Percentiles rank a stretch among this genome's conserved stretches.
These are phyloP conservation scores for Salmo trutta DNA, from an alignment of 2,797 vertebrate genomes.

Conservation along the genomic window DNA sequence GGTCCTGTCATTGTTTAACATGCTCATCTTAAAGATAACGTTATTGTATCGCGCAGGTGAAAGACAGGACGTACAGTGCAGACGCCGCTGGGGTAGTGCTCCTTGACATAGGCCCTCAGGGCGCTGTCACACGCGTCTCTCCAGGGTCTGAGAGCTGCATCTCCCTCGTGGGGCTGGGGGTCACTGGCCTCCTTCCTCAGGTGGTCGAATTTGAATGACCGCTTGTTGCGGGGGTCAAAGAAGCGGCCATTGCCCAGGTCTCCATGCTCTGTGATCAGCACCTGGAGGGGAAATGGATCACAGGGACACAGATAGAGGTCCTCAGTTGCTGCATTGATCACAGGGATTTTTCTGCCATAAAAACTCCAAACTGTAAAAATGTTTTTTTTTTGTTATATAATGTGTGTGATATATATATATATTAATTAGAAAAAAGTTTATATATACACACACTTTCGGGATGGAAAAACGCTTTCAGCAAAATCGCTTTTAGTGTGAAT, in stretches of 20 bases:
- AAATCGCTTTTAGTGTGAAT: no score
- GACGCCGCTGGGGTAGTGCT: conserved; percentile 92
- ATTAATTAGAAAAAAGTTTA: no score
- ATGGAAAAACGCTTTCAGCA: no score
- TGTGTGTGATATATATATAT: no score
- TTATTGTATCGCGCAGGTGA: neutral
- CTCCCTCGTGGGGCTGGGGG: conserved; percentile 81
- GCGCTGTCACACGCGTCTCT: conserved; percentile 88
- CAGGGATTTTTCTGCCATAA: no score
- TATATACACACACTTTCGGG: no score
- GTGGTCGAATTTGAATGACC: conserved; percentile 96
- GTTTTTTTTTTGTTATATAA: no score
- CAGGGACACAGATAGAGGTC: conserved; percentile 25
- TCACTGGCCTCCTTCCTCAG: conserved; percentile 92
- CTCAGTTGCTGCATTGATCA: neutral
- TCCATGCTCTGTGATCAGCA: conserved; percentile 94
- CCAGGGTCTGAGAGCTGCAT: conserved; percentile 81
- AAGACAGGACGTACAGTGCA: conserved; percentile 79
- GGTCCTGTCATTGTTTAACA: neutral
- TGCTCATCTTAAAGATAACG: neutral
- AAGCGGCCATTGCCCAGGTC: conserved; percentile 91
- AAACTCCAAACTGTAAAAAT: no score
- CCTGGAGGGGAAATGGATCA: conserved; percentile 64
- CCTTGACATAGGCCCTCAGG: conserved; percentile 87
- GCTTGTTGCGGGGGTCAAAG: conserved; percentile 91